A percentile compares a stretch with the other conserved stretches of the same genome.
phyloP scores from a whole-genome alignment of 2,113 vertebrate genomes.

The Nycticryphes semicollaris region DNA sequence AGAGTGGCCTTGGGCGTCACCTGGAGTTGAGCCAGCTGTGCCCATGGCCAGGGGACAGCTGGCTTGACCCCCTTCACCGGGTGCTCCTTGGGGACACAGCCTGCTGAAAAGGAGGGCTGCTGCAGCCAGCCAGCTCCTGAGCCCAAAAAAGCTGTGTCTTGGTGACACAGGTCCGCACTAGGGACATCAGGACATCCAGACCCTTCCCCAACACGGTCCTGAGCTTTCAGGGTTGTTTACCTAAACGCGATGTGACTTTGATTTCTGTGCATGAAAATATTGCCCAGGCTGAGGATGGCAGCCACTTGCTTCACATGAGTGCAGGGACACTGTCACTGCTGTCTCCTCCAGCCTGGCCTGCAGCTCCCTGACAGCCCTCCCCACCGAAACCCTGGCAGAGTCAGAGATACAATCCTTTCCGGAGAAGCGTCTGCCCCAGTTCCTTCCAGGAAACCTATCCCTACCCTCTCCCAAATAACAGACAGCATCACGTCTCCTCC shows the following conservation, averaged over 20 bases:
- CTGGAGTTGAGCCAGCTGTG: not conserved
- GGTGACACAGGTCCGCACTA: accelerated
- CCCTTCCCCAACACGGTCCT: accelerated
- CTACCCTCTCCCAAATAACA: not conserved
- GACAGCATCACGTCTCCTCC: not conserved
- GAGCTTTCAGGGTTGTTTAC: not conserved
- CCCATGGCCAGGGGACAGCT: not conserved
- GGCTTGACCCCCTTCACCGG: accelerated
- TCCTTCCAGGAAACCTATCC: slow-evolving; percentile 47
- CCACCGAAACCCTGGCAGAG: not conserved
- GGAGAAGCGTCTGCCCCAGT: accelerated
- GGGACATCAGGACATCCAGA: not conserved
- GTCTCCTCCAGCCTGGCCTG: not conserved
- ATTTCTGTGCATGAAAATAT: not conserved
- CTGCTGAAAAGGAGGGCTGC: not conserved
- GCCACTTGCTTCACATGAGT: accelerated
- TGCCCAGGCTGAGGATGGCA: not conserved
- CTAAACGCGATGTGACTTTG: accelerated
- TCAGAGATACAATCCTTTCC: not conserved
- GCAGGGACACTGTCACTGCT: accelerated
- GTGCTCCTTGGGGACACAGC: not conserved
- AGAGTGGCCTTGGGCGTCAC: not conserved
- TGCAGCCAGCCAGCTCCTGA: not conserved
- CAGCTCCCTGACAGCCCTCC: not conserved
- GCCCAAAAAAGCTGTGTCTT: not conserved